Conservation (phyloP, 2,113 vertebrate species). For the Polypterus senegalus region DNA sequence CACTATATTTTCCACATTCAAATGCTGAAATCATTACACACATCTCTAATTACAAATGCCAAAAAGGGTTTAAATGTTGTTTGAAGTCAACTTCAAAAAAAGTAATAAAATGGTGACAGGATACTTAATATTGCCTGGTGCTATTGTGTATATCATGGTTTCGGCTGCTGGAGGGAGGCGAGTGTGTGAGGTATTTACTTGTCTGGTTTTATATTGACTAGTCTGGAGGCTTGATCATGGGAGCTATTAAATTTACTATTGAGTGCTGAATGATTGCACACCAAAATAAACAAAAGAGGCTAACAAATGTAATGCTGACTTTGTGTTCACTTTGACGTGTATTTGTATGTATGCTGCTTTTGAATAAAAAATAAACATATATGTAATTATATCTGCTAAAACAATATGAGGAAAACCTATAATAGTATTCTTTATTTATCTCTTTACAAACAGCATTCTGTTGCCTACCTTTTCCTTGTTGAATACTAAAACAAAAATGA, state of each 20-base stretch:
- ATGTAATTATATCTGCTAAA: too few relatives aligned
- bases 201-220: constrained; percentile 53
- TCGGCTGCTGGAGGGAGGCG: constrained; percentile 38
- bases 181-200: constrained; percentile 53
- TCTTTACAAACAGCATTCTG: too few relatives aligned
- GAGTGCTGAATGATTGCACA: constrained; percentile 57
- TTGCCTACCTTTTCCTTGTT: too few relatives aligned
- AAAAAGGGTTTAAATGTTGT: constrained; percentile 49
- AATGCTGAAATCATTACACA: too few relatives aligned
- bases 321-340: too few relatives aligned
- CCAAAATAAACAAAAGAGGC: constrained; percentile 52
- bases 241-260: constrained; percentile 59
- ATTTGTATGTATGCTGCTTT: too few relatives aligned
- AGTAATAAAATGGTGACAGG: constrained; percentile 46
- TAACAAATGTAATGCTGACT: constrained; percentile 47
- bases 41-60: too few relatives aligned
- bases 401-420: too few relatives aligned
- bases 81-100: constrained; percentile 42
- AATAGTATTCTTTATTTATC: too few relatives aligned
- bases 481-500: too few relatives aligned
- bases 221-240: constrained; percentile 51
- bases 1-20: too few relatives aligned
- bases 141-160: constrained; percentile 46
- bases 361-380: neutral
- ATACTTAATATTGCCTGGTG: constrained; percentile 48